A percentile compares a stretch with the other conserved stretches of the same genome.
Conservation (phyloP, 2,888 invertebrate species). For the Sesamia inferens region DNA sequence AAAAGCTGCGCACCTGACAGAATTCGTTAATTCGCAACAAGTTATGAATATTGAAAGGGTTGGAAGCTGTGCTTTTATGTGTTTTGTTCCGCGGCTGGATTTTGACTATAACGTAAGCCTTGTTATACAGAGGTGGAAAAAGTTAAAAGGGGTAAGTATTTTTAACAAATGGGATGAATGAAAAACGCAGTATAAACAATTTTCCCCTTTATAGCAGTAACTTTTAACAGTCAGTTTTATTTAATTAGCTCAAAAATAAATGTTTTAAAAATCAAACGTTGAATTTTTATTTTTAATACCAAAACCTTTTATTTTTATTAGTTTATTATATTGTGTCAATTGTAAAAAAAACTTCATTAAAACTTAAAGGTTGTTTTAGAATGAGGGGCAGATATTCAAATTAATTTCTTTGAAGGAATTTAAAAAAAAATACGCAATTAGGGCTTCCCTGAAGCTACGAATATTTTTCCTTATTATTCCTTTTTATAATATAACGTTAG, state of each 20-base stretch:
- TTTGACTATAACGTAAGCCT: background rate
- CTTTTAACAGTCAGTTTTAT: background rate
- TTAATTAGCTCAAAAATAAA: background rate
- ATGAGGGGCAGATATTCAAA: background rate
- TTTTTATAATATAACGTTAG: constrained; percentile 60
- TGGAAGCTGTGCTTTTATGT: constrained; percentile 31
- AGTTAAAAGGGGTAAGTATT: background rate
- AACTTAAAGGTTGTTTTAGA: background rate
- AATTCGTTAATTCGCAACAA: constrained; percentile 63
- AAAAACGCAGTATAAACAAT: no score
- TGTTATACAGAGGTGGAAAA: background rate
- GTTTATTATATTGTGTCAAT: background rate
- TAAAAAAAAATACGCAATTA: constrained; percentile 1
- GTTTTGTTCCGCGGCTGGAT: constrained; percentile 25
- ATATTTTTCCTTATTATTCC: constrained; percentile 42
- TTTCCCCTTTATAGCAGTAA: no score
- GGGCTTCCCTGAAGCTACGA: constrained; percentile 1
- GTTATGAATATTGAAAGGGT: constrained; percentile 61
- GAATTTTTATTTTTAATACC: no score
- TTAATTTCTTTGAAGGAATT: background rate
- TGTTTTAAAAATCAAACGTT: no score
- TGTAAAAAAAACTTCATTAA: background rate
- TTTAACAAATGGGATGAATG: no score
- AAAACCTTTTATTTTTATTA: background rate
- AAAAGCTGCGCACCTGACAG: constrained; percentile 61